These are phyloP conservation scores for Limnephilus marmoratus DNA, from an alignment of 2,888 invertebrate species.

Conservation along the genomic window DNA sequence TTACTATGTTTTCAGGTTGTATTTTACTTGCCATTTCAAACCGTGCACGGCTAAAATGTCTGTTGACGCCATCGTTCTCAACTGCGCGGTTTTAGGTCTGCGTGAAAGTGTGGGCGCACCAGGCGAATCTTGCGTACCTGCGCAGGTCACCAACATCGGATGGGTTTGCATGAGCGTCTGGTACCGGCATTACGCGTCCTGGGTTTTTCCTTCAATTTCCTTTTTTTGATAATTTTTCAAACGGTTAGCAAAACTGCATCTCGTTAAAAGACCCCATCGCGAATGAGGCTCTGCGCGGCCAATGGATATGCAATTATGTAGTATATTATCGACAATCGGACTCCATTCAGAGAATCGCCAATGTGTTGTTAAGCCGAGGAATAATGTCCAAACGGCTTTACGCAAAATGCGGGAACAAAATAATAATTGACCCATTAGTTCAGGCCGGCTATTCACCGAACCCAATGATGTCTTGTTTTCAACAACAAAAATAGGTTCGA, in stretches of 20 bases:
- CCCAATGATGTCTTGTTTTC: background rate
- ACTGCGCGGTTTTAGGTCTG: no score
- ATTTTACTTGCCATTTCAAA: no score
- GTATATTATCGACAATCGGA: background rate
- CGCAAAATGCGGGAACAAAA: slow-evolving; percentile 2
- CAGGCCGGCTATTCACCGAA: background rate
- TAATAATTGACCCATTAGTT: background rate
- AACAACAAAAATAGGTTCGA: background rate
- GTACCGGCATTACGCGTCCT: no score
- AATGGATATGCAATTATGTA: background rate
- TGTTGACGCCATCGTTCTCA: no score
- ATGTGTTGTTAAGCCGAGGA: slow-evolving; percentile 44
- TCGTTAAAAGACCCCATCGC: background rate
- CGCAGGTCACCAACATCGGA: no score
- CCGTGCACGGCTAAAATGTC: no score
- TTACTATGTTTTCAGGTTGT: no score
- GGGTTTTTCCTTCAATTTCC: no score
- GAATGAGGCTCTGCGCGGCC: background rate
- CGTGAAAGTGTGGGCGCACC: no score
- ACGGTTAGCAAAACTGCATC: background rate
- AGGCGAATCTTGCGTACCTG: no score
- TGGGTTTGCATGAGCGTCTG: no score
- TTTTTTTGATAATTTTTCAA: background rate
- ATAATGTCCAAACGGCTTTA: slow-evolving; percentile 39
- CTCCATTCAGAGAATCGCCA: background rate